Conservation (phyloP, 35 echinoderm and acorn worm genomes). For the Amphiura filiformis region DNA sequence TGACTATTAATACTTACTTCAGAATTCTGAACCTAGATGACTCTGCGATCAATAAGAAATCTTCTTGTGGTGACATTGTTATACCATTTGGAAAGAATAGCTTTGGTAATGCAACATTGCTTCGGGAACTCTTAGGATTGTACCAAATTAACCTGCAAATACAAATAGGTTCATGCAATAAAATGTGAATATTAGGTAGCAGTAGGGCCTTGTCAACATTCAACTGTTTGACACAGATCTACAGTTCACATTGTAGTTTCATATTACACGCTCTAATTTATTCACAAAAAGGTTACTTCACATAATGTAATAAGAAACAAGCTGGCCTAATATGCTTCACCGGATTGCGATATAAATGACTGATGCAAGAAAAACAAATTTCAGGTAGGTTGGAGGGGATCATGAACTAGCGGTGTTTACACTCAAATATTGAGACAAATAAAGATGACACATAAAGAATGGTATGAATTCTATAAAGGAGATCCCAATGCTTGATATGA, state of each 20-base stretch:
- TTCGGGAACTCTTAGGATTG: constrained; percentile 60
- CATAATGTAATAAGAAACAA: too few relatives aligned
- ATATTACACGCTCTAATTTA: background rate
- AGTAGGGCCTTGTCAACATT: background rate
- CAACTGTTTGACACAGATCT: background rate
- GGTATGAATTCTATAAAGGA: too few relatives aligned
- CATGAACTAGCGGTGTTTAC: too few relatives aligned
- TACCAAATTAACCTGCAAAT: constrained; percentile 70
- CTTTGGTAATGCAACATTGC: constrained; percentile 60
- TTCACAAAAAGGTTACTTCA: too few relatives aligned
- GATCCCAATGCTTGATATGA: too few relatives aligned
- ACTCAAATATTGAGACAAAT: too few relatives aligned
- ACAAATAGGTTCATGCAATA: background rate
- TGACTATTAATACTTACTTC: too few relatives aligned
- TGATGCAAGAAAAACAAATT: too few relatives aligned
- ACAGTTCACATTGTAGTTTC: background rate
- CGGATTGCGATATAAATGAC: too few relatives aligned
- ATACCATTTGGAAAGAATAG: constrained; percentile 85
- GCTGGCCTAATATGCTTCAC: too few relatives aligned
- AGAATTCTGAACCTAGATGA: constrained; percentile 56
- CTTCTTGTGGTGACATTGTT: constrained; percentile 47
- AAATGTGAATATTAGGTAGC: background rate
- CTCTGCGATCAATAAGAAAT: constrained; percentile 80
- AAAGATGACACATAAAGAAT: too few relatives aligned
- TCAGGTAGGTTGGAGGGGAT: too few relatives aligned